Conservation (phyloP, 1,140 invertebrate genomes). For the Propsilocerus akamusi region DNA sequence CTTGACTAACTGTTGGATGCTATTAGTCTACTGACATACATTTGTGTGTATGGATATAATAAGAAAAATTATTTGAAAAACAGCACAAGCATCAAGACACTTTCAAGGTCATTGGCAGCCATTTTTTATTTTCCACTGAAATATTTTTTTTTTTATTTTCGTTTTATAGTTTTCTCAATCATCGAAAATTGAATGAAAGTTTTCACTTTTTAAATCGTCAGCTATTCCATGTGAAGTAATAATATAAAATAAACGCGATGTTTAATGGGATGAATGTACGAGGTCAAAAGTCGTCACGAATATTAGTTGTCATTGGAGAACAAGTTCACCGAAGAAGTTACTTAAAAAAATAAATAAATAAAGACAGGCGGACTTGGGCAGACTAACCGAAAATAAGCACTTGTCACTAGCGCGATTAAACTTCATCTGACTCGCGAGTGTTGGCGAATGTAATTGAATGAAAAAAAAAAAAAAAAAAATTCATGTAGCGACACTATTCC, state of each 20-base stretch:
- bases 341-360: not conserved
- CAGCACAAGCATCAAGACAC: not conserved
- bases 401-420: not conserved
- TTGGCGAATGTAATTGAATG: no score
- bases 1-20: not conserved
- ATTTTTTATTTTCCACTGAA: not conserved
- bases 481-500: no score
- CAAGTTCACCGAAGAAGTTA: no score
- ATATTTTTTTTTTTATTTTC: not conserved
- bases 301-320: no score
- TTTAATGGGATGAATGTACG: no score
- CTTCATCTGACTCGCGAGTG: not conserved
- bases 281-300: no score
- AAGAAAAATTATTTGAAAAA: not conserved
- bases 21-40: constrained; percentile 3
- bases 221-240: no score
- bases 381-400: not conserved
- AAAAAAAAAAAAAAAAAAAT: not conserved
- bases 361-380: not conserved
- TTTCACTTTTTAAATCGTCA: not conserved
- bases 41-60: not conserved
- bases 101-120: constrained; percentile 2
- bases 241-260: no score
- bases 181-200: not conserved
- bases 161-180: not conserved